Conservation (phyloP, 1,140 invertebrate genomes). For the Belonocnema kinseyi region DNA sequence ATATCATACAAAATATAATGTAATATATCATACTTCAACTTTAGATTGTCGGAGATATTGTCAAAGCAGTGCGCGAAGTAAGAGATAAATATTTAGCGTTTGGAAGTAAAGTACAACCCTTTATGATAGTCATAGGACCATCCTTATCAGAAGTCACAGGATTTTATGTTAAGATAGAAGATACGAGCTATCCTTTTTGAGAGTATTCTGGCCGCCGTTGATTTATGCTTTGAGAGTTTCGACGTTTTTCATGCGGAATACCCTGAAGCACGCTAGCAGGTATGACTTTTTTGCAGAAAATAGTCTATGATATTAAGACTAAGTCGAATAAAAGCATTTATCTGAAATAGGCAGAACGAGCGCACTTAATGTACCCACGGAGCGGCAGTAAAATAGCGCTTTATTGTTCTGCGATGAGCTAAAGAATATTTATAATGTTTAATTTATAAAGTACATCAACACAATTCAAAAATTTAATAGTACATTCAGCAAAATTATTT, state of each 20-base stretch:
- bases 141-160: too few relatives aligned
- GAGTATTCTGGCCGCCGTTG: slow-evolving; percentile 33
- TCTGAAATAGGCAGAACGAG: too few relatives aligned
- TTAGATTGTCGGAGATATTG: slow-evolving; percentile 37
- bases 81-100: slow-evolving; percentile 21
- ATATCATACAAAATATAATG: neutral
- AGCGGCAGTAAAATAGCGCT: too few relatives aligned
- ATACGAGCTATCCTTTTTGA: neutral
- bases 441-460: too few relatives aligned
- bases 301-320: slow-evolving; percentile 28
- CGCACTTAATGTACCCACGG: too few relatives aligned
- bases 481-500: neutral
- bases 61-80: slow-evolving; percentile 5
- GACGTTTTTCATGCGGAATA: slow-evolving; percentile 35
- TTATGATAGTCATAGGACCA: slow-evolving; percentile 36
- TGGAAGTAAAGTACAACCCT: slow-evolving; percentile 34
- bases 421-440: too few relatives aligned
- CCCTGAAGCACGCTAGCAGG: slow-evolving; percentile 33
- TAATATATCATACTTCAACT: neutral
- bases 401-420: too few relatives aligned
- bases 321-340: slow-evolving; percentile 34
- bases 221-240: slow-evolving; percentile 36
- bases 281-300: slow-evolving; percentile 37
- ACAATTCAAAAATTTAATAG: too few relatives aligned
- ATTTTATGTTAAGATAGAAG: too few relatives aligned